Conservation (phyloP, 2,888 invertebrate genomes). For the Tenthredo distinguenda region DNA sequence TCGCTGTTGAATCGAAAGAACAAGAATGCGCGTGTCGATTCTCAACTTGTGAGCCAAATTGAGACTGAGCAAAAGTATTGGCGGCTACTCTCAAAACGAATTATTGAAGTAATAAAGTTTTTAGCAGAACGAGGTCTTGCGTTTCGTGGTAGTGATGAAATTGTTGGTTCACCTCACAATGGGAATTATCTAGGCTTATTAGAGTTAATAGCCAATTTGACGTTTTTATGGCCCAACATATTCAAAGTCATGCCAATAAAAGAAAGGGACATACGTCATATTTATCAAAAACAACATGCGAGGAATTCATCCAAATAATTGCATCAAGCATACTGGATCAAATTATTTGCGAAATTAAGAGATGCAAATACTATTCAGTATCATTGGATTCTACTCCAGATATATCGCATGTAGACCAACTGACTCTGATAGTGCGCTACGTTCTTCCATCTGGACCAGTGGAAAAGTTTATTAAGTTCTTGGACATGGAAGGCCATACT, state of each 20-base stretch:
- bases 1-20: constrained; percentile 51
- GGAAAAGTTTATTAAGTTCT: constrained; percentile 45
- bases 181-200: constrained; percentile 47
- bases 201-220: constrained; percentile 46
- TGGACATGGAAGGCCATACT: constrained; percentile 49
- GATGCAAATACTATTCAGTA: constrained; percentile 50
- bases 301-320: constrained; percentile 43
- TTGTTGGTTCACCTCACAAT: constrained; percentile 53
- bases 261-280: constrained; percentile 44
- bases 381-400: constrained; percentile 52
- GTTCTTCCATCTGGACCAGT: constrained; percentile 51
- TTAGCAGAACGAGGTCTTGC: constrained; percentile 54
- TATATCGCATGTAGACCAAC: constrained; percentile 49
- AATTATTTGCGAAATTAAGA: constrained; percentile 33
- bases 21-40: constrained; percentile 54
- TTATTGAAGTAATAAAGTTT: constrained; percentile 53
- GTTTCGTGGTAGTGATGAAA: constrained; percentile 51
- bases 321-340: constrained; percentile 32
- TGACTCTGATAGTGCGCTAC: constrained; percentile 46
- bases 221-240: constrained; percentile 36
- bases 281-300: constrained; percentile 37
- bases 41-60: constrained; percentile 39
- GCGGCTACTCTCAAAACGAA: constrained; percentile 47
- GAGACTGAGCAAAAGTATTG: constrained; percentile 54
- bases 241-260: constrained; percentile 37